Conservation (phyloP, 2,797 vertebrate species). For the Eospalax fontanierii region DNA sequence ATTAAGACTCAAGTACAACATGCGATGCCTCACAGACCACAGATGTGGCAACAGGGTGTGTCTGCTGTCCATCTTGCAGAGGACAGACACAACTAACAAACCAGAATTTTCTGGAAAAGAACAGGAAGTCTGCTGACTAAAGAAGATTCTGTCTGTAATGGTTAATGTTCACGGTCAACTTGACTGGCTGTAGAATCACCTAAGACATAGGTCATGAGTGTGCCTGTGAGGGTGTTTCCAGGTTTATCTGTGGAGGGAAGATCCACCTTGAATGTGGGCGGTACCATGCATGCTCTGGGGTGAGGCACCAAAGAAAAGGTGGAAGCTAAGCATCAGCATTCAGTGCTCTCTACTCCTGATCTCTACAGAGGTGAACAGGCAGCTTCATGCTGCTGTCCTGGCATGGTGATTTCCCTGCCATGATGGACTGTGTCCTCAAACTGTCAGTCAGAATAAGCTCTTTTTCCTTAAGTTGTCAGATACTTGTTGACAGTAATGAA, state of each 20-base stretch:
- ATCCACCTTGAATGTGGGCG: not conserved
- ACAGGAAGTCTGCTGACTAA: not conserved
- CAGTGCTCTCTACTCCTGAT: too few species aligned
- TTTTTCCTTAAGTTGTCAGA: not conserved
- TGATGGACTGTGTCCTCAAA: too few species aligned
- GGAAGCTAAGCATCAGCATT: not conserved
- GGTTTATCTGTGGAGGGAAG: not conserved
- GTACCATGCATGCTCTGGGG: too few species aligned
- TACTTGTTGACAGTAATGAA: not conserved
- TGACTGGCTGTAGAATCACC: not conserved
- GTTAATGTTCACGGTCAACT: not conserved
- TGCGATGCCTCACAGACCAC: accelerated
- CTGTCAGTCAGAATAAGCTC: not conserved
- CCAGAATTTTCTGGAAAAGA: not conserved
- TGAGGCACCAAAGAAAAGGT: not conserved
- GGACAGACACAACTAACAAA: too few species aligned
- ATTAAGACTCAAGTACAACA: not conserved
- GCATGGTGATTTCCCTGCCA: too few species aligned
- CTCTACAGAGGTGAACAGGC: not conserved
- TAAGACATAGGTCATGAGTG: too few species aligned
- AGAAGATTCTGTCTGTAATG: not conserved
- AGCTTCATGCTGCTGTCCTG: too few species aligned
- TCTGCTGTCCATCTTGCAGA: not conserved
- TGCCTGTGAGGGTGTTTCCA: not conserved
- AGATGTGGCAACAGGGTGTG: accelerated